phyloP scores from a whole-genome alignment of 35 echinoderm and acorn worm species.

The Patiria miniata region DNA sequence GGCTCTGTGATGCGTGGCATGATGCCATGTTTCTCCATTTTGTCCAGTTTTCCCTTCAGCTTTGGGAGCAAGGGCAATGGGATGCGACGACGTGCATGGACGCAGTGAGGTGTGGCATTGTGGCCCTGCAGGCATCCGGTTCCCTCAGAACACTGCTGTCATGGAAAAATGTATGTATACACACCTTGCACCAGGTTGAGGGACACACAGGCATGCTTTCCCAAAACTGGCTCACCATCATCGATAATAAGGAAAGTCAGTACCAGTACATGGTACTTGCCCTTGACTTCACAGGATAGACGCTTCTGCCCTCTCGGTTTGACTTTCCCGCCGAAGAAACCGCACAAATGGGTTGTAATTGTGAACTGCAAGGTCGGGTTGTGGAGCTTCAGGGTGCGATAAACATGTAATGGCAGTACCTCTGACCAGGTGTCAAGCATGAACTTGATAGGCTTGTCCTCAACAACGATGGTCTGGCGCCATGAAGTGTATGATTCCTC shows the following conservation, averaged over 20 bases:
- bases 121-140: neutral
- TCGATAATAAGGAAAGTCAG: neutral
- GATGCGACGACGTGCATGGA: neutral
- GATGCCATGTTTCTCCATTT: neutral
- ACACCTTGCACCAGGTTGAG: neutral
- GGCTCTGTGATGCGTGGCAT: neutral
- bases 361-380: too few relatives aligned
- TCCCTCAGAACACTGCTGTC: neutral
- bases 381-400: neutral
- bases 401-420: neutral
- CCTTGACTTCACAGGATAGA: too few relatives aligned
- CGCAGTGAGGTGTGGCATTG: neutral
- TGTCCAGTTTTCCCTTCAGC: neutral
- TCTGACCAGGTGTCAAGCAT: neutral
- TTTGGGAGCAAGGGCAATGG: neutral
- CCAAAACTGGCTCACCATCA: too few relatives aligned
- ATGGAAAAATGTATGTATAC: neutral
- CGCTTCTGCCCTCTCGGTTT: too few relatives aligned
- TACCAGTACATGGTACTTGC: neutral
- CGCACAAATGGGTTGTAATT: neutral
- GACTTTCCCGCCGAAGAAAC: too few relatives aligned
- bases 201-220: too few relatives aligned
- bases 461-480: too few relatives aligned
- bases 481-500: neutral
- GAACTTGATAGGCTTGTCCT: too few relatives aligned